Conservation (phyloP, 2,113 vertebrate genomes). For the Callaeas wilsoni region DNA sequence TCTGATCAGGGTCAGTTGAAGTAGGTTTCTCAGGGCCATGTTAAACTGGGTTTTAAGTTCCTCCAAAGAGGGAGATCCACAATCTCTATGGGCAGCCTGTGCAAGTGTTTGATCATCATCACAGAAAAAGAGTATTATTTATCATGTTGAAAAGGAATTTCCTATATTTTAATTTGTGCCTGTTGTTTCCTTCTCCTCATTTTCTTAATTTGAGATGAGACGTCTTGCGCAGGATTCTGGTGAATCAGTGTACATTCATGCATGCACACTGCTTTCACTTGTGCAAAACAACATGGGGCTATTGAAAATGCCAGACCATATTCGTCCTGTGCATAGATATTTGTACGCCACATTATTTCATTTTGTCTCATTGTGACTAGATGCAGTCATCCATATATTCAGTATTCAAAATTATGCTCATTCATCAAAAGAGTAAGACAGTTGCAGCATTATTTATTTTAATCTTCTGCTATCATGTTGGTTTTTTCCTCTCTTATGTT, state of each 20-base stretch:
- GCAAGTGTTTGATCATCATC: not conserved
- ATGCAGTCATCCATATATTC: not conserved
- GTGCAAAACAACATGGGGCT: not conserved
- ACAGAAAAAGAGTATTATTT: not conserved
- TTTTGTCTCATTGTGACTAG: conserved; percentile 3
- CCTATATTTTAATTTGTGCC: not conserved
- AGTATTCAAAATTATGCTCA: not conserved
- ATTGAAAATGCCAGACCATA: not conserved
- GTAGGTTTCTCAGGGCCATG: not conserved
- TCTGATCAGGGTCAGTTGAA: not conserved
- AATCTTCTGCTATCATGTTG: not conserved
- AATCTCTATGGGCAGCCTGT: not conserved
- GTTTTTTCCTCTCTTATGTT: not conserved
- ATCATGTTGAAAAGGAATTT: not conserved
- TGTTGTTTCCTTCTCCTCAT: not conserved
- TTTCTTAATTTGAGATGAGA: not conserved
- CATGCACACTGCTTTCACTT: not conserved
- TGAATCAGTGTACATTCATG: not conserved
- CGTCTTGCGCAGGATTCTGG: not conserved
- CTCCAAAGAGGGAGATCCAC: not conserved
- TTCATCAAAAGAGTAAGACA: not conserved
- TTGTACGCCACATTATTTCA: not conserved
- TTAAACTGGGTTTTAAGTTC: not conserved
- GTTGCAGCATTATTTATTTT: conserved; percentile 9
- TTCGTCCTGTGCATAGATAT: not conserved